Percentiles rank a stretch among this genome's conserved stretches.
Conservation (phyloP, 1,140 invertebrate species). For the Eriocheir sinensis region DNA sequence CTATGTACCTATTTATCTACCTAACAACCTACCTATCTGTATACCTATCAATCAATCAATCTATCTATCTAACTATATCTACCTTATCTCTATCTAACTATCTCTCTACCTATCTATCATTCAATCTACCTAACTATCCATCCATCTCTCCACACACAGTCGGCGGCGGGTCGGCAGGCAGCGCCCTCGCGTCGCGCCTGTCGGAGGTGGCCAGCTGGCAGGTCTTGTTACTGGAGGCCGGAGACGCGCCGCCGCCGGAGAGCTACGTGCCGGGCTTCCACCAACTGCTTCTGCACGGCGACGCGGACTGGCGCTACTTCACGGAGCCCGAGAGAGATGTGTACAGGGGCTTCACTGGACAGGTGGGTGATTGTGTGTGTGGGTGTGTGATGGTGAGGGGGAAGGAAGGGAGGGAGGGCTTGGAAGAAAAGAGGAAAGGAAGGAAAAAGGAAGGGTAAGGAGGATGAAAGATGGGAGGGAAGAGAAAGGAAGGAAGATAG, state of each 20-base stretch:
- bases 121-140: neutral
- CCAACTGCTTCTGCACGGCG: conserved; percentile 31
- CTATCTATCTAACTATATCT: no score
- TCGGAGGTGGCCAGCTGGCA: conserved; percentile 90
- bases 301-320: conserved; percentile 54
- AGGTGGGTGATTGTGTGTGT: no score
- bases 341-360: neutral
- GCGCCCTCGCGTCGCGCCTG: conserved; percentile 92
- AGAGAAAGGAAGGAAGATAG: no score
- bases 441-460: no score
- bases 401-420: neutral
- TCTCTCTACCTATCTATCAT: no score
- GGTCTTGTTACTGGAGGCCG: conserved; percentile 93
- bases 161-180: conserved; percentile 93
- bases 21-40: no score
- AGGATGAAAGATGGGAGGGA: no score
- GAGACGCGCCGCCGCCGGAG: conserved; percentile 87
- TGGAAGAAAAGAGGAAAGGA: neutral
- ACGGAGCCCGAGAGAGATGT: neutral
- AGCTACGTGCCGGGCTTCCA: conserved; percentile 54
- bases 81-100: no score
- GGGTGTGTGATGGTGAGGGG: neutral
- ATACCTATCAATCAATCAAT: no score
- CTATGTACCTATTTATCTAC: no score
- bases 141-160: conserved; percentile 81